phyloP scores from a whole-genome alignment of 2,113 vertebrate genomes.

The Struthio camelus region DNA sequence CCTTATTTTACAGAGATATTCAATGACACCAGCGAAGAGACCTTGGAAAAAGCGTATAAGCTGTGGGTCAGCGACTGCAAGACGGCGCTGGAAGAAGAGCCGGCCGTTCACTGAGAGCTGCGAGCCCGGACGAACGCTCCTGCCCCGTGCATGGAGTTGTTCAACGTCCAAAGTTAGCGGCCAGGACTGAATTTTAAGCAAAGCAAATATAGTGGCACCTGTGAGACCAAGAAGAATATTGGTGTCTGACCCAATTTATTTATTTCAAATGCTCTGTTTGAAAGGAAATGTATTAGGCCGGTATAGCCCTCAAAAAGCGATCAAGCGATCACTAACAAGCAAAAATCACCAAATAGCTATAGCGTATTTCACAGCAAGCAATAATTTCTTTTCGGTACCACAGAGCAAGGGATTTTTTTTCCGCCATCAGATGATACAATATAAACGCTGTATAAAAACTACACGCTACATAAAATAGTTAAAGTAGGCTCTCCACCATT shows the following conservation, averaged over 20 bases:
- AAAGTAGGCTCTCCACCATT: background rate
- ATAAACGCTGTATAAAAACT: background rate
- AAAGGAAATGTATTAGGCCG: background rate
- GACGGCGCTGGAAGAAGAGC: background rate
- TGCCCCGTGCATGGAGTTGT: conserved; percentile 5
- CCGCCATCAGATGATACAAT: too few species aligned
- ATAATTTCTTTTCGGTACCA: too few species aligned
- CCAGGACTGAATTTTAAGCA: conserved; percentile 27
- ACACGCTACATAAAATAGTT: background rate
- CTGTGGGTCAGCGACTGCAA: conserved; percentile 77
- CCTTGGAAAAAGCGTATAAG: conserved; percentile 67
- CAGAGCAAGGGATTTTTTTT: too few species aligned
- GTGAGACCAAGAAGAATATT: background rate
- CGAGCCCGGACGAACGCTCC: background rate
- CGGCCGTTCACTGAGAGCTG: background rate
- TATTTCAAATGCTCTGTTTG: background rate
- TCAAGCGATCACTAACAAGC: fast-evolving
- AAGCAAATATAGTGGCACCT: conserved; percentile 23
- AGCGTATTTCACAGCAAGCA: conserved; percentile 10
- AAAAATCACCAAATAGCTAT: background rate
- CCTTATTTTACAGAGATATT: conserved; percentile 79
- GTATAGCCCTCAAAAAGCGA: background rate
- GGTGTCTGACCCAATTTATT: background rate
- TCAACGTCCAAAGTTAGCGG: background rate
- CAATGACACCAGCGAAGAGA: conserved; percentile 76